Evolutionary conservation across 2,797 vertebrate genomes (phyloP), one percentile per base, ranked within the genome.

Genomic region (Mionectes olivaceus): DNA sequence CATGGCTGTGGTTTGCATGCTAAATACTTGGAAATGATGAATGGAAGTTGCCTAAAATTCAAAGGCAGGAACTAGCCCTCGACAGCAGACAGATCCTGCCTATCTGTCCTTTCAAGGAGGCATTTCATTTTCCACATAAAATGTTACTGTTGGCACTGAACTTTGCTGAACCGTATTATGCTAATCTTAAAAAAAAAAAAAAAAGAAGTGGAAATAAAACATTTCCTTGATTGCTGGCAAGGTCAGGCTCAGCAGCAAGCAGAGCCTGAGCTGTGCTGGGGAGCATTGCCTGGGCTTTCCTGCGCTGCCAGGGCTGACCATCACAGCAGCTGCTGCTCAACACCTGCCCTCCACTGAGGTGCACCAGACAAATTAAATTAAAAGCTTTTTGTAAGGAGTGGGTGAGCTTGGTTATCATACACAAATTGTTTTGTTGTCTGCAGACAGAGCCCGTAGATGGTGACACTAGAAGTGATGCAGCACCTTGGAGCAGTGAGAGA

Each of bases 41-140:
- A 79, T 43, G 59, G 70, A 90, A 94, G 77, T 70, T 65, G 93
- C 77, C 80, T 79, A 24, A 83, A 84, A 94, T 88, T 77, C 57
- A 77, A 77, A 87, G 69, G 53, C 63, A 90, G 50, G 59, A 85
- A 33, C 39, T 19, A 88, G 23, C 59, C 69, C 39, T 67, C 7
- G 1, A 78, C 3, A 90, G 53, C 65, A 85, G 65, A 53, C 50
- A 43, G 53, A 33, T 49, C 49, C 35, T n/a, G n/a, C 0, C 0
- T 56, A 87, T 32, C 46, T 74, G 5, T 75, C 59, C 63, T 87
- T 87, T 70, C 52, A 76, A 13, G 41, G 11, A 93, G 32, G 28
- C 9, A 5, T 77, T 92, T 67, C 0, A 1, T 60, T 69, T 85
- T 85, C 84, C 35, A 35, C 21, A 23, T 44, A 63, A 80, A 87